phyloP scores from a whole-genome alignment of 2,888 invertebrate genomes.

The Cryptocephalus moraei region DNA sequence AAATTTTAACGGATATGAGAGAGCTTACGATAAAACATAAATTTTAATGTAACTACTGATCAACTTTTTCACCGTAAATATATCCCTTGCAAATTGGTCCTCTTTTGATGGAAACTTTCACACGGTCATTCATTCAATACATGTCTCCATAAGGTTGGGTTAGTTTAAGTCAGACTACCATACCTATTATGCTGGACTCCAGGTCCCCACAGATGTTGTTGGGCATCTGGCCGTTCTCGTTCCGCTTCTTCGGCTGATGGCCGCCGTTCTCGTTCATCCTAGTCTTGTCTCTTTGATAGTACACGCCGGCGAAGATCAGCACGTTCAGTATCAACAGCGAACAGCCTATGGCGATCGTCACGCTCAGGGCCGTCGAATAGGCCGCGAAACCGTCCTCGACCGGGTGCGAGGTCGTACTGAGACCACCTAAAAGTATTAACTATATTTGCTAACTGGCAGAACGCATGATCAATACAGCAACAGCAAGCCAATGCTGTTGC shows the following conservation, averaged over 20 bases:
- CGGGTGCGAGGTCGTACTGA: background rate
- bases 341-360: constrained; percentile 91
- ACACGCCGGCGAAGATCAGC: constrained; percentile 87
- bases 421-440: background rate
- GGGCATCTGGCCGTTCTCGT: constrained; percentile 80
- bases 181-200: constrained; percentile 45
- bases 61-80: too few species aligned
- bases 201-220: constrained; percentile 82
- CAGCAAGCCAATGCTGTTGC: too few species aligned
- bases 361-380: constrained; percentile 83
- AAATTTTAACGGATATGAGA: too few species aligned
- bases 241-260: constrained; percentile 56
- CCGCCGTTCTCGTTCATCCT: constrained; percentile 51
- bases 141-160: too few species aligned
- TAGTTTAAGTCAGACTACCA: background rate
- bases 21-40: too few species aligned
- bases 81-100: too few species aligned
- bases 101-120: too few species aligned
- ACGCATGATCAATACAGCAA: too few species aligned
- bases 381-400: constrained; percentile 52
- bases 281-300: constrained; percentile 83
- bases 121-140: too few species aligned
- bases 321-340: constrained; percentile 85
- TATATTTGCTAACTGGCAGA: too few species aligned
- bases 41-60: too few species aligned